These are phyloP conservation scores for Rhea americana DNA, from an alignment of 2,113 vertebrate species.

Conservation along the genomic window DNA sequence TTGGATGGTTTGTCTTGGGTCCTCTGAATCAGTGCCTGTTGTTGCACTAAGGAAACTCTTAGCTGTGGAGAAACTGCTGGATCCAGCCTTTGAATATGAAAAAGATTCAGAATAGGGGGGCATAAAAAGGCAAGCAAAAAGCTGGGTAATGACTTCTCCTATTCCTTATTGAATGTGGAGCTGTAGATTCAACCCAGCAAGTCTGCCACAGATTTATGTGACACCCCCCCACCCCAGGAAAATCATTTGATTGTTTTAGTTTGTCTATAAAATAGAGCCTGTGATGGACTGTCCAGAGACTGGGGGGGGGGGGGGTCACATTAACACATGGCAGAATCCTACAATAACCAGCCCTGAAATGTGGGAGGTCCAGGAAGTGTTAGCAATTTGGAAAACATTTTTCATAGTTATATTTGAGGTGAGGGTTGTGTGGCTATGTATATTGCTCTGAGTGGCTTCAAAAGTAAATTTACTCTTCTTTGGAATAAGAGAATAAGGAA, in stretches of 20 bases:
- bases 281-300: not conserved
- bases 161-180: not conserved
- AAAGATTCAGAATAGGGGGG: not conserved
- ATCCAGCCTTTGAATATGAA: not conserved
- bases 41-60: not conserved
- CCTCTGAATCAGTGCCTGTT: not conserved
- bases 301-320: not conserved
- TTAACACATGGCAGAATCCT: not conserved
- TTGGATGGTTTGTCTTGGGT: not conserved
- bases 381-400: not conserved
- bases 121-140: not conserved
- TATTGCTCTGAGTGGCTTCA: not conserved
- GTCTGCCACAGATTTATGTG: not conserved
- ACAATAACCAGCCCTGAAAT: not conserved
- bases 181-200: not conserved
- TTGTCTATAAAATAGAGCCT: not conserved
- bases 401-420: not conserved
- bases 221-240: not conserved
- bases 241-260: not conserved
- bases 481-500: not conserved
- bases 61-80: not conserved
- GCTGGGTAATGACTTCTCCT: not conserved
- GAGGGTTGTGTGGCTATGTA: not conserved
- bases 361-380: not conserved
- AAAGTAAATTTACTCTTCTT: not conserved